phyloP scores from a whole-genome alignment of 1,140 invertebrate genomes.

The Cotesia vestalis region DNA sequence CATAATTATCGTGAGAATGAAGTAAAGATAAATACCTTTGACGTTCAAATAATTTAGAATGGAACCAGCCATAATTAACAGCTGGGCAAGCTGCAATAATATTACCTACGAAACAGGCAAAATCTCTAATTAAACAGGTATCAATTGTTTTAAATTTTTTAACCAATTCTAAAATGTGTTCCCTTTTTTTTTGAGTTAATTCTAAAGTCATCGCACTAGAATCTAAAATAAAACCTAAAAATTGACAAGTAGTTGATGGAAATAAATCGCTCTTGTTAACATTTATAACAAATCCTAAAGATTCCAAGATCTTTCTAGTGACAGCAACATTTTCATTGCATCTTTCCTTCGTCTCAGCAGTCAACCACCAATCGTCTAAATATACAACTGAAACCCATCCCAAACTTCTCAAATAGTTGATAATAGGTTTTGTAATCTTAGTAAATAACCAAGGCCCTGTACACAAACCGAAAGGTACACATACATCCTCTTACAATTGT shows the following conservation, averaged over 20 bases:
- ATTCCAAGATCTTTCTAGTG: neutral
- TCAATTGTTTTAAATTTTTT: neutral
- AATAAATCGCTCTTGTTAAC: neutral
- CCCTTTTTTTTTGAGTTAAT: neutral
- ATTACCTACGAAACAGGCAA: neutral
- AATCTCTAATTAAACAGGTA: neutral
- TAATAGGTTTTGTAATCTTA: neutral
- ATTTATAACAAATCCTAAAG: constrained; percentile 3
- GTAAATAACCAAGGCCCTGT: neutral
- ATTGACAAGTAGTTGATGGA: neutral
- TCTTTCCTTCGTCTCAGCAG: neutral
- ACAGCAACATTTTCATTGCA: neutral
- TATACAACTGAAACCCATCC: constrained; percentile 2
- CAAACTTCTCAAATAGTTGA: neutral
- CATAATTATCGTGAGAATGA: too few species aligned
- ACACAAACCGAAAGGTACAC: neutral
- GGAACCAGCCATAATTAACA: too few species aligned
- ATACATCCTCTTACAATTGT: neutral
- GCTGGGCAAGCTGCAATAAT: neutral
- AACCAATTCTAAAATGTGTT: neutral
- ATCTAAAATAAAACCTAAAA: neutral
- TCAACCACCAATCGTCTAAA: neutral
- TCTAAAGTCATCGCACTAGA: neutral
- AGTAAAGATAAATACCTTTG: too few species aligned
- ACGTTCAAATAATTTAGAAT: too few species aligned